Evolutionary conservation across 2,113 vertebrate genomes (phyloP).

Genomic region (Symphodus melops): DNA sequence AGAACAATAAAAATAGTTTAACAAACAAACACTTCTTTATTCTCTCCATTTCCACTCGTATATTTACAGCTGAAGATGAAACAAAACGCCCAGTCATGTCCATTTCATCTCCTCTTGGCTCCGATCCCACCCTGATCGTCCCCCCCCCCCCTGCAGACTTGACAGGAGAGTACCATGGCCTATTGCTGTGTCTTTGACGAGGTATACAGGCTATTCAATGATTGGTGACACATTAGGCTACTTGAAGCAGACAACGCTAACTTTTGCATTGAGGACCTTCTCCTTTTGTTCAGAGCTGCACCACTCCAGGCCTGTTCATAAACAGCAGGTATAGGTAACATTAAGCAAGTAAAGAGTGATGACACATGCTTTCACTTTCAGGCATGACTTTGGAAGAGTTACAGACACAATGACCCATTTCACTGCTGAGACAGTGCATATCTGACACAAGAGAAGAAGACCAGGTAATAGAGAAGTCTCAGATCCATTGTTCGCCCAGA

Average conservation of each 20-base stretch:
- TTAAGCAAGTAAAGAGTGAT: constrained; percentile 54
- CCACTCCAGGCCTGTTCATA: constrained; percentile 41
- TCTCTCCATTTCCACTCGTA: constrained; percentile 71
- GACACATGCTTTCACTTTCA: constrained; percentile 64
- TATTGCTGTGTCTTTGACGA: constrained; percentile 81
- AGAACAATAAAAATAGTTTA: constrained; percentile 87
- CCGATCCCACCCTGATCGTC: constrained; percentile 55
- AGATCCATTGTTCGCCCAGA: constrained; percentile 49
- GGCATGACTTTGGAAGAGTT: constrained; percentile 56
- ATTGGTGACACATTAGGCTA: constrained; percentile 57
- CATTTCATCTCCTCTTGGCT: constrained; percentile 79
- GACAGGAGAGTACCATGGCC: constrained; percentile 64
- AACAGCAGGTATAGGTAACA: constrained; percentile 41
- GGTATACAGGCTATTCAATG: constrained; percentile 78
- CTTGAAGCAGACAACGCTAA: constrained; percentile 52
- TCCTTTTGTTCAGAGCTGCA: constrained; percentile 66
- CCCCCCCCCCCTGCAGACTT: constrained; percentile 41
- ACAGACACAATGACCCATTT: constrained; percentile 48
- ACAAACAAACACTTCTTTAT: constrained; percentile 85
- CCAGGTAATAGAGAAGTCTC: constrained; percentile 39
- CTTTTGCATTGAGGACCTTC: constrained; percentile 57
- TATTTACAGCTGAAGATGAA: constrained; percentile 83
- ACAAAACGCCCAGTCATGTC: constrained; percentile 60
- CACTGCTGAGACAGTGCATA: constrained; percentile 44
- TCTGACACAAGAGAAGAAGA: constrained; percentile 45